Evolutionary conservation across 2,113 vertebrate genomes (phyloP).

Genomic region (Cyanoderma ruficeps): DNA sequence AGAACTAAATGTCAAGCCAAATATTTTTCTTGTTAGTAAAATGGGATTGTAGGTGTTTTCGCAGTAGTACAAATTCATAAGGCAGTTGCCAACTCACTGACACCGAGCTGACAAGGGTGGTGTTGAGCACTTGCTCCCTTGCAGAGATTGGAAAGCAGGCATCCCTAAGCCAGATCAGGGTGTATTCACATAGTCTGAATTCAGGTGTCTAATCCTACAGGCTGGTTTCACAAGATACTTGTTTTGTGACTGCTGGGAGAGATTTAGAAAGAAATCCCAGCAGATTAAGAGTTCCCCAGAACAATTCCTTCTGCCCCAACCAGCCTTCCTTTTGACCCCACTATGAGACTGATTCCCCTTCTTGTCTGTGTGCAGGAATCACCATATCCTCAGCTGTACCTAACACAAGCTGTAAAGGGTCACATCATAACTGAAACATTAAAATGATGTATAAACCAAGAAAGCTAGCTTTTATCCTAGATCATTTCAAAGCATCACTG

Average conservation of each 20-base stretch:
- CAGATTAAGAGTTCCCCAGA: background rate
- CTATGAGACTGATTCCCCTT: background rate
- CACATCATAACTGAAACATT: background rate
- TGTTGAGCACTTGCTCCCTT: background rate
- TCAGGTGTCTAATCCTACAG: background rate
- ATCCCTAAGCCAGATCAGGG: background rate
- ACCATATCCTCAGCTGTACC: background rate
- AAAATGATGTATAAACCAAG: background rate
- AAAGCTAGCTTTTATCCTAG: background rate
- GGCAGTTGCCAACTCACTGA: background rate
- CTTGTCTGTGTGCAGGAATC: background rate
- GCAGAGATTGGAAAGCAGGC: background rate
- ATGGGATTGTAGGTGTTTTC: background rate
- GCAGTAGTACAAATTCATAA: background rate
- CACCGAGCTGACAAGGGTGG: background rate
- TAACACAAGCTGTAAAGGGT: background rate
- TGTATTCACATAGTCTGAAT: too few species aligned
- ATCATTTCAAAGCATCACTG: background rate
- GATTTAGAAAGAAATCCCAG: background rate
- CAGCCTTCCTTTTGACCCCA: accelerated
- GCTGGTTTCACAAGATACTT: background rate
- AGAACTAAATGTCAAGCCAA: background rate
- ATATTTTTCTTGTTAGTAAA: background rate
- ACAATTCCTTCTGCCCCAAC: background rate
- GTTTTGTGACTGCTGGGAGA: background rate